Conservation (phyloP, 2,888 invertebrate species). For the Agrochola macilenta region DNA sequence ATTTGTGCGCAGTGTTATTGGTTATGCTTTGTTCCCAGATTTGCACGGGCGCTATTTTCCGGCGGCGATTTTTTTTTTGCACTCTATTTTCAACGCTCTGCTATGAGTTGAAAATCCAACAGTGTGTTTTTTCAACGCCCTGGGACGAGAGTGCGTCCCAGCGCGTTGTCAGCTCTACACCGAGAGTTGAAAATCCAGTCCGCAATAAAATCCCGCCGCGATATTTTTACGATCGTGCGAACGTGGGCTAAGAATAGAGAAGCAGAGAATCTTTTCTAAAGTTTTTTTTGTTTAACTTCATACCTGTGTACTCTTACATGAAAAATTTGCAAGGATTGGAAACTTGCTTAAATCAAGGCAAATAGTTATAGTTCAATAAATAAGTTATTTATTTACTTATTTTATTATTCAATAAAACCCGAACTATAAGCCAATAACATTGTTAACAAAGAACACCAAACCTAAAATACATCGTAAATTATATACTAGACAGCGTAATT, state of each 20-base stretch:
- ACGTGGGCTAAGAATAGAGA: no score
- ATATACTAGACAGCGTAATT: conserved; percentile 4
- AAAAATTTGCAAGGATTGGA: background rate
- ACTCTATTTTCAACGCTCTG: no score
- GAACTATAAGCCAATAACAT: background rate
- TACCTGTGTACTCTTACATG: background rate
- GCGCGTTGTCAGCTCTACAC: no score
- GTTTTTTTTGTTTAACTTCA: background rate
- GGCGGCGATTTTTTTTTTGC: no score
- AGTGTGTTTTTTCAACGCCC: no score
- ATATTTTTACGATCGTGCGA: no score
- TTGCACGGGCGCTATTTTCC: no score
- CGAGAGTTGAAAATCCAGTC: no score
- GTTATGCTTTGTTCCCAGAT: background rate
- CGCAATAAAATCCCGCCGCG: no score
- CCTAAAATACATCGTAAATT: background rate
- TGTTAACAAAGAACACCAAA: background rate
- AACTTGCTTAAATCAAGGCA: background rate
- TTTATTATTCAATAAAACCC: background rate
- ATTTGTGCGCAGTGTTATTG: background rate
- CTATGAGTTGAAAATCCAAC: no score
- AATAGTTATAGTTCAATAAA: background rate
- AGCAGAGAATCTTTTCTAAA: background rate
- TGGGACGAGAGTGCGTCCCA: no score
- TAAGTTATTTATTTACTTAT: no score